phyloP scores from a whole-genome alignment of 2,797 vertebrate genomes.

The Falco biarmicus region DNA sequence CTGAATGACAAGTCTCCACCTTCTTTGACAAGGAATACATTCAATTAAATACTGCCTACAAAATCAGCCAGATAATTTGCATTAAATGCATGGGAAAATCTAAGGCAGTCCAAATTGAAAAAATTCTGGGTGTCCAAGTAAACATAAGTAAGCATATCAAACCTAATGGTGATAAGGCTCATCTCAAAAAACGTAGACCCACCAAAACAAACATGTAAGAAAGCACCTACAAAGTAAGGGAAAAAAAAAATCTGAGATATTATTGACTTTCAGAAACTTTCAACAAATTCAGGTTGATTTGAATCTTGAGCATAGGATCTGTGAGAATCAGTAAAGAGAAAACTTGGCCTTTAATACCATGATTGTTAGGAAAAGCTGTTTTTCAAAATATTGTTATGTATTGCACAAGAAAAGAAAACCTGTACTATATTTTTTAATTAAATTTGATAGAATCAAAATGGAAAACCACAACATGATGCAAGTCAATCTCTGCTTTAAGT shows the following conservation, averaged over 20 bases:
- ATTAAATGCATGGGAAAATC: not conserved
- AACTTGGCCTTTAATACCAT: not conserved
- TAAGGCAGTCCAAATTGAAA: not conserved
- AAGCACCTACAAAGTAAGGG: not conserved
- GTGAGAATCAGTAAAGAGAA: not conserved
- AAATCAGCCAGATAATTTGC: not conserved
- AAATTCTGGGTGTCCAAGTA: not conserved
- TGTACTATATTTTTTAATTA: not conserved
- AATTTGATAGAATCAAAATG: not conserved
- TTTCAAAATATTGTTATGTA: not conserved
- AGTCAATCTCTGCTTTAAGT: not conserved
- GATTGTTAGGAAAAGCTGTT: not conserved
- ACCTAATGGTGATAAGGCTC: rapidly evolving
- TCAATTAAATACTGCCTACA: not conserved
- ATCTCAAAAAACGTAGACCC: not conserved
- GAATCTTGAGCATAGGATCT: not conserved
- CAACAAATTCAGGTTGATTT: not conserved
- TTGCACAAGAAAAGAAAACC: not conserved
- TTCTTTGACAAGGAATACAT: not conserved
- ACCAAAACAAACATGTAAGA: not conserved
- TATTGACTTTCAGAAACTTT: not conserved
- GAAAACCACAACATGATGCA: not conserved
- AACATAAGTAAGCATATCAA: not conserved
- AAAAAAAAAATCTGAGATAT: not conserved
- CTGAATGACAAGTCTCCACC: not conserved